Conservation (phyloP, 53 echinoderm and acorn worm genomes). For the Holothuria scabra region DNA sequence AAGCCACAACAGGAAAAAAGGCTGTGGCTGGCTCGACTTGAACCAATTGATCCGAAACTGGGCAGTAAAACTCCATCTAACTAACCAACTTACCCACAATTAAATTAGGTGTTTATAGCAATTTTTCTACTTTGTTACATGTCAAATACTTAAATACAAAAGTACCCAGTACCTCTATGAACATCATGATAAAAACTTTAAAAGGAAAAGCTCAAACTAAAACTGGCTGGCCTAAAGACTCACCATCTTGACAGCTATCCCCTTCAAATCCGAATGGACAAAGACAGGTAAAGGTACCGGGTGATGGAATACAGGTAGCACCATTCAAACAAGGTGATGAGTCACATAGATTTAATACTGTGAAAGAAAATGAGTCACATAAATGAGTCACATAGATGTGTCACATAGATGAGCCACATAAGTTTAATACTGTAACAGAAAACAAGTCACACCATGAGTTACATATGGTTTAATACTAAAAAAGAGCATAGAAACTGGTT, state of each 20-base stretch:
- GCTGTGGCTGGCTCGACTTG: too few relatives aligned
- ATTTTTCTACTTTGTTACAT: too few relatives aligned
- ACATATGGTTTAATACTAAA: conserved; percentile 9
- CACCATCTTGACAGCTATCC: conserved; percentile 46
- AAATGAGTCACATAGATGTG: background rate
- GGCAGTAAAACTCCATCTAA: too few relatives aligned
- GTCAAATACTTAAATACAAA: too few relatives aligned
- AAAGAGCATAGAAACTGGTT: too few relatives aligned
- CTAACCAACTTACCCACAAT: too few relatives aligned
- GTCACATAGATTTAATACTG: conserved; percentile 3
- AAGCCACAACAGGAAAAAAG: too few relatives aligned
- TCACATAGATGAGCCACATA: background rate
- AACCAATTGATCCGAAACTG: too few relatives aligned
- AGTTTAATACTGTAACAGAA: background rate
- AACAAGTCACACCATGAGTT: conserved; percentile 51
- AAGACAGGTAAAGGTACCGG: conserved; percentile 21
- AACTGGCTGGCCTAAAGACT: background rate
- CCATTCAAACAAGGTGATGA: conserved; percentile 56
- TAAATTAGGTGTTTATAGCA: too few relatives aligned
- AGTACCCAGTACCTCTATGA: too few relatives aligned
- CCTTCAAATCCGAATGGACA: conserved; percentile 54
- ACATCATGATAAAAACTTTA: too few relatives aligned
- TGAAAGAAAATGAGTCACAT: background rate
- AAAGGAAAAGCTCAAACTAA: too few relatives aligned
- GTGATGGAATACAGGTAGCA: conserved; percentile 46